Base-by-base conservation (phyloP, 2,797 vertebrate genomes). In the Clamator glandarius region DNA sequence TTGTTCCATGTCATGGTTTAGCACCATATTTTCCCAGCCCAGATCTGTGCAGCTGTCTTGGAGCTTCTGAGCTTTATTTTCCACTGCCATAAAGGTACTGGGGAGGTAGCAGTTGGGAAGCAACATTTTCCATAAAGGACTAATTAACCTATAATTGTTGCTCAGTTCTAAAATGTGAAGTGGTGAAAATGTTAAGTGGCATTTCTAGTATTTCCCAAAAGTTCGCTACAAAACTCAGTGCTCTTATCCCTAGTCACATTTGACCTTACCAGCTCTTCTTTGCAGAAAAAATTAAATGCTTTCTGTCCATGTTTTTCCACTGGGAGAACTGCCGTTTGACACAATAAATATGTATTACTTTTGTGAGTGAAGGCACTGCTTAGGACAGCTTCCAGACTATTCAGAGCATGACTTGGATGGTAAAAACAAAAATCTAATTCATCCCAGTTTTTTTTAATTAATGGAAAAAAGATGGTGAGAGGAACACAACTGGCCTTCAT, bases 381-480 rank as follows among this genome's bases (percentile, higher is more conserved):
- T 55, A 92, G 41, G 33, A 68, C 57, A 85, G 54, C 31, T 90
- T 92, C 44, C 83, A 92, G 76, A 52, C 54, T 81, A 72, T 92
- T 84, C 54, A 94, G 85, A 91, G n/a, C 76, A 95, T 54, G 29
- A 75, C 42, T 15, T 75, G 46, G 36, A 75, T 21, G 15, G 62
- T 33, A 93, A 83, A 15, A 83, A 15, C 31, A 81, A 81, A 92
- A 85, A 50, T 13, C 18, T 61, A 62, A 81, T 86, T 75, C 28
- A 86, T 21, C 10, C 4, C 5, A 0, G 0, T 51, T 55, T 59
- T 84, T 84, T 87, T 50, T 36, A 61, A 77, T 92, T 77, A 88
- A 68, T 64, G 88, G 57, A 50, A 39, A 86, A 90, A 86, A 21
- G 24, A 25, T 75, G n/a, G 63, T 68, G 58, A 76, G 81, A 94